A percentile compares a stretch with the other conserved stretches of the same genome.
Conservation (phyloP, 2,113 vertebrate species). For the Atrichornis clamosus region DNA sequence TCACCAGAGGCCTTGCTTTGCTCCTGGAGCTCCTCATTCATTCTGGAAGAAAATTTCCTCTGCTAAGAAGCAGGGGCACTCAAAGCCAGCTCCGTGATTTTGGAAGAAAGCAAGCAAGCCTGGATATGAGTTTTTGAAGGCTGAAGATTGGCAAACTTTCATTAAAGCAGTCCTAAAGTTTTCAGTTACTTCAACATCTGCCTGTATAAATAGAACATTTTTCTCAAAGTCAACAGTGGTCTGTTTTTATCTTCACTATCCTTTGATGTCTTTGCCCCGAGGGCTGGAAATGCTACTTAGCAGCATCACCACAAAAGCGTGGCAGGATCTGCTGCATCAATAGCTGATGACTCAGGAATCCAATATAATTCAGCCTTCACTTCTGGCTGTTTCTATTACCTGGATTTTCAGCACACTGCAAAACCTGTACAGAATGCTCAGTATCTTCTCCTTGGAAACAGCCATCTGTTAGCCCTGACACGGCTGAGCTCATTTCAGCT, state of each 20-base stretch:
- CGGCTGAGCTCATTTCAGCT: neutral
- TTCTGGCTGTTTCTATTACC: neutral
- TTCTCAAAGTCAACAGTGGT: constrained; percentile 26
- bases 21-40: neutral
- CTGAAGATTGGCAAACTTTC: neutral
- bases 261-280: constrained; percentile 45
- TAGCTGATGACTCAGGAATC: constrained; percentile 19
- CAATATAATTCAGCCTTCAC: neutral
- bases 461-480: neutral
- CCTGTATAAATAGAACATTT: constrained; percentile 10
- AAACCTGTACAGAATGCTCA: neutral
- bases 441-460: neutral
- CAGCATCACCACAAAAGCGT: neutral
- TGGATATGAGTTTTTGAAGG: neutral
- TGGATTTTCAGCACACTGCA: neutral
- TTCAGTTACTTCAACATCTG: constrained; percentile 8
- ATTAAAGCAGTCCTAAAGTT: neutral
- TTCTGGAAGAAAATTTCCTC: neutral
- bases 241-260: neutral
- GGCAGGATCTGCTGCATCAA: constrained; percentile 33
- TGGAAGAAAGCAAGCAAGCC: neutral
- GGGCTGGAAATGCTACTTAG: constrained; percentile 35
- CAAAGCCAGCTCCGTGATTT: neutral
- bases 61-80: neutral
- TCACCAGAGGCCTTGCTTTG: neutral